phyloP scores from a whole-genome alignment of 2,113 vertebrate genomes.

The Lamprotornis superbus region DNA sequence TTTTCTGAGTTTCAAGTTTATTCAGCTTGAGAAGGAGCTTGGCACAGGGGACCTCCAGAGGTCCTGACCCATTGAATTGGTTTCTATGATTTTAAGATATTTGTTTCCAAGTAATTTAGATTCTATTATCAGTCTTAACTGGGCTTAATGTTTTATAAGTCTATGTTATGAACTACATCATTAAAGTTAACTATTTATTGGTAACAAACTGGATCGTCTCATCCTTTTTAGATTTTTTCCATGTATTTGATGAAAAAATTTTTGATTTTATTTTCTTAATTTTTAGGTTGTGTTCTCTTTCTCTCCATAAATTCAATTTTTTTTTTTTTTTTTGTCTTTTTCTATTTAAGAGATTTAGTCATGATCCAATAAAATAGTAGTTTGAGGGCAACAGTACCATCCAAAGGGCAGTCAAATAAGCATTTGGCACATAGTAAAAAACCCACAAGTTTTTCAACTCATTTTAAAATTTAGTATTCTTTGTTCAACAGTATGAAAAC shows the following conservation, averaged over 20 bases:
- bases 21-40: neutral
- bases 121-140: neutral
- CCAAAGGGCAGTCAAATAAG: neutral
- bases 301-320: rapidly evolving
- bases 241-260: neutral
- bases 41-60: neutral
- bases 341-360: neutral
- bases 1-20: neutral
- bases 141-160: neutral
- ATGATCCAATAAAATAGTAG: neutral
- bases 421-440: neutral
- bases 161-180: neutral
- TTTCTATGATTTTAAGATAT: neutral
- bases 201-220: neutral
- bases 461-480: neutral
- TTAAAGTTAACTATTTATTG: neutral
- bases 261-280: neutral
- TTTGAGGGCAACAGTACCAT: neutral
- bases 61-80: neutral
- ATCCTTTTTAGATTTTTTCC: neutral
- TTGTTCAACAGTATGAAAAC: neutral
- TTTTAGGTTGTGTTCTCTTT: neutral
- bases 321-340: neutral
- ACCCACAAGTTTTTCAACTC: rapidly evolving
- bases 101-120: neutral